Percentiles rank a stretch among this genome's conserved stretches.
Evolutionary conservation across 1,140 invertebrate genomes (phyloP).

Genomic region (Drosophila murphyi): DNA sequence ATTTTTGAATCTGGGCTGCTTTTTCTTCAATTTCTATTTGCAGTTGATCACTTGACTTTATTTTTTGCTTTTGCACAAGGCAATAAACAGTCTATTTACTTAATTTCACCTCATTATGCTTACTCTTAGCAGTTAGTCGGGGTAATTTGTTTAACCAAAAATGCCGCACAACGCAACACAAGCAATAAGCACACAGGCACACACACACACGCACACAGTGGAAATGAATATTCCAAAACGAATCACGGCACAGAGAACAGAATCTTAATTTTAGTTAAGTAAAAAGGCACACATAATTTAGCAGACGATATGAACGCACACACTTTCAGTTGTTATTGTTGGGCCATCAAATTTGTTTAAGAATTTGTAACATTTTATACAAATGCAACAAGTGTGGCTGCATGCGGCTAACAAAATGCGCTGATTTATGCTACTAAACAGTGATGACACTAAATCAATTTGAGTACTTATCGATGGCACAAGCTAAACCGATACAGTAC

Average conservation of each 20-base stretch:
- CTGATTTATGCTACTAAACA: constrained; percentile 23
- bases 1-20: constrained; percentile 42
- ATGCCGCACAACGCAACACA: constrained; percentile 49
- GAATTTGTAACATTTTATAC: constrained; percentile 51
- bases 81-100: constrained; percentile 33
- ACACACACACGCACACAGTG: constrained; percentile 6
- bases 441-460: not conserved
- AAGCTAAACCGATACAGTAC: not conserved
- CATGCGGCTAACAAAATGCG: constrained; percentile 21
- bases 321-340: constrained; percentile 27
- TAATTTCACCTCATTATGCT: constrained; percentile 51
- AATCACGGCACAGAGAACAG: constrained; percentile 33
- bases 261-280: constrained; percentile 31
- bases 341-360: constrained; percentile 44
- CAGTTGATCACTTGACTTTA: not conserved
- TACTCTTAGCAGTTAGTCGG: constrained; percentile 39
- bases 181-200: constrained; percentile 30
- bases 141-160: constrained; percentile 55
- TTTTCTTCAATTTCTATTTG: constrained; percentile 41
- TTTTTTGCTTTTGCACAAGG: constrained; percentile 33
- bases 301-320: constrained; percentile 23
- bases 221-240: constrained; percentile 31
- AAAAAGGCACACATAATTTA: constrained; percentile 39
- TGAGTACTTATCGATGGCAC: constrained; percentile 4
- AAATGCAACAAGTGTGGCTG: constrained; percentile 52